Percentiles rank a stretch among this genome's conserved stretches.
phyloP scores from a whole-genome alignment of 2,113 vertebrate genomes.

The Ploceus nigricollis region DNA sequence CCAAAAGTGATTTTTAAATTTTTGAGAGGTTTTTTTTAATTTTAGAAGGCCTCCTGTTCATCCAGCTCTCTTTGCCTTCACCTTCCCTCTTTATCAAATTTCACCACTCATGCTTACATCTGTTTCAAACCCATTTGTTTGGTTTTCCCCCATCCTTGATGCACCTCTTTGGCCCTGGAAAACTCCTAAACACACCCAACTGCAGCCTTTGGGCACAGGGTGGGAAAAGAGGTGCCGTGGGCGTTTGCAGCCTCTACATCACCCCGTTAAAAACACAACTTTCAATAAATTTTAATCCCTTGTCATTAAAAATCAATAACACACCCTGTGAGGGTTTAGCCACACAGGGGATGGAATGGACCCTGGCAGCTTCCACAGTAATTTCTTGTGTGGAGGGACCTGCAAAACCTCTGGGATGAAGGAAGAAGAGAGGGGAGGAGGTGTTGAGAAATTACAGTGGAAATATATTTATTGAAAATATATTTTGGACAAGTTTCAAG shows the following conservation, averaged over 20 bases:
- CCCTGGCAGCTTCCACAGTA: not conserved
- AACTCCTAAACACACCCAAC: not conserved
- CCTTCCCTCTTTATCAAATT: not conserved
- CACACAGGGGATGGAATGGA: not conserved
- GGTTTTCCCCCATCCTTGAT: not conserved
- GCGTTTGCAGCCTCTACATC: not conserved
- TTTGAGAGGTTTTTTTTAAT: no score
- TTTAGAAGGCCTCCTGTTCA: not conserved
- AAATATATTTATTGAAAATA: not conserved
- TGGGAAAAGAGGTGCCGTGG: fast-evolving
- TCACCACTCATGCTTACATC: fast-evolving
- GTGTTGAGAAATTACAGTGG: not conserved
- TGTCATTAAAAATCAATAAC: not conserved
- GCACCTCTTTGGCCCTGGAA: not conserved
- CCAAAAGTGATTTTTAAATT: not conserved
- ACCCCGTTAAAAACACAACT: not conserved
- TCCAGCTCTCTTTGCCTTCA: no score
- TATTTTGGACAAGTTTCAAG: not conserved
- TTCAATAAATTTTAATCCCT: not conserved
- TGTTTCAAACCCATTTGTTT: not conserved
- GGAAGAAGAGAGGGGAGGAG: not conserved
- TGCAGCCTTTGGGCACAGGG: not conserved
- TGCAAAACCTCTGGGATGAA: not conserved
- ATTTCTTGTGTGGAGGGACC: not conserved
- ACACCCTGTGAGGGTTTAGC: not conserved